These are phyloP conservation scores for Tenthredo notha DNA, from an alignment of 2,888 invertebrate species.

Conservation along the genomic window DNA sequence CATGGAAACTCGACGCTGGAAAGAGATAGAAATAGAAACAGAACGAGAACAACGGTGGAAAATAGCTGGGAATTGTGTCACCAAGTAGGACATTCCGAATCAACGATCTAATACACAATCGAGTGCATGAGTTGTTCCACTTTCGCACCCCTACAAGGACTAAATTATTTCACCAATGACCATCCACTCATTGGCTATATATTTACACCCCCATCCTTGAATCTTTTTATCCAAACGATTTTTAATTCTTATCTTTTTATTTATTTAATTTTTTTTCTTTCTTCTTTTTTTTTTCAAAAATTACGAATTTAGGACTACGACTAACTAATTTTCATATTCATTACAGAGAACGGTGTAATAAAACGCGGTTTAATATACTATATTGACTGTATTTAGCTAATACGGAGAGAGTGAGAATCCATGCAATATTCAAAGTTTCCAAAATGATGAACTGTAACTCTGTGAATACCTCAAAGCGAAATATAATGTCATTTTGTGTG, in stretches of 20 bases:
- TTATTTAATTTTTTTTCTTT: background rate
- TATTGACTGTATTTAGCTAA: background rate
- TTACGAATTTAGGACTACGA: background rate
- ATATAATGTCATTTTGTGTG: background rate
- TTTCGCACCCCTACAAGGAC: background rate
- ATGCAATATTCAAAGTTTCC: background rate
- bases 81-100: slow-evolving; percentile 43
- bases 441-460: background rate
- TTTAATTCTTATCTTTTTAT: background rate
- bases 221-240: background rate
- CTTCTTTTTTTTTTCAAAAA: background rate
- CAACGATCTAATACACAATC: slow-evolving; percentile 33
- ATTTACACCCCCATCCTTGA: background rate
- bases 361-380: background rate
- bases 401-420: background rate
- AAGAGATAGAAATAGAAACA: background rate
- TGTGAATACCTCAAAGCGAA: background rate
- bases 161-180: background rate
- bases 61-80: slow-evolving; percentile 26
- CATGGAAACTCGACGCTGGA: background rate
- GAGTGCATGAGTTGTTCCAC: background rate
- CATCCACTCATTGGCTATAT: background rate
- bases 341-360: background rate
- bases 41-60: background rate
- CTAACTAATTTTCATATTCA: background rate